Conservation (phyloP, 2,888 invertebrate species). For the Polymixis lichenea region DNA sequence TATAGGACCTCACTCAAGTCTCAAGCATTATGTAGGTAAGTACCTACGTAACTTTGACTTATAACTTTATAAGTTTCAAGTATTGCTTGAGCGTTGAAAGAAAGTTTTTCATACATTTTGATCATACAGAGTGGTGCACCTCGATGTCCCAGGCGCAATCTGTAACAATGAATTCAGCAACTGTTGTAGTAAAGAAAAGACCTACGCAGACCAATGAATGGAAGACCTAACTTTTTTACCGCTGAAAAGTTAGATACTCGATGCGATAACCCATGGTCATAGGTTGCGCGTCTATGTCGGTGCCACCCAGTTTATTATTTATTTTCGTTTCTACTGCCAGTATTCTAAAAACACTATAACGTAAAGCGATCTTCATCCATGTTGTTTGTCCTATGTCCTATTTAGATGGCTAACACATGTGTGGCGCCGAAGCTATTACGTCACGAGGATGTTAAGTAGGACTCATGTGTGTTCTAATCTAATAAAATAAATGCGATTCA, state of each 20-base stretch:
- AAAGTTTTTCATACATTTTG: neutral
- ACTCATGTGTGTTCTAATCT: slow-evolving; percentile 26
- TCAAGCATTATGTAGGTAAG: neutral
- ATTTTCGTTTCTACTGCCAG: neutral
- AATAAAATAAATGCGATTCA: slow-evolving; percentile 21
- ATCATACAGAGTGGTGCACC: neutral
- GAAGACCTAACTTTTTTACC: too few species aligned
- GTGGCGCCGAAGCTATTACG: slow-evolving; percentile 21
- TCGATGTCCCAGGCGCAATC: too few species aligned
- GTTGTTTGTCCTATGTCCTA: slow-evolving; percentile 7
- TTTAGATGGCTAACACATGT: slow-evolving; percentile 37
- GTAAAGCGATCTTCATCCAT: neutral
- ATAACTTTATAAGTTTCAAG: neutral
- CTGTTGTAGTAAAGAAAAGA: too few species aligned
- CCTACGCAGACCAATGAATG: too few species aligned
- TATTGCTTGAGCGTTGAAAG: neutral
- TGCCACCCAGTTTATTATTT: too few species aligned
- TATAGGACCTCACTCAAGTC: neutral
- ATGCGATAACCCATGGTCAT: too few species aligned
- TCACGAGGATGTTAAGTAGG: slow-evolving; percentile 37
- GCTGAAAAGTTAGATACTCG: too few species aligned
- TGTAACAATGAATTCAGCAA: too few species aligned
- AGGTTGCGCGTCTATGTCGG: too few species aligned
- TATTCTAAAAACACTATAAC: neutral
- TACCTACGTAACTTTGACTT: neutral